These are phyloP conservation scores for Holocentrus rufus DNA, from an alignment of 2,797 vertebrate genomes.

Conservation along the genomic window DNA sequence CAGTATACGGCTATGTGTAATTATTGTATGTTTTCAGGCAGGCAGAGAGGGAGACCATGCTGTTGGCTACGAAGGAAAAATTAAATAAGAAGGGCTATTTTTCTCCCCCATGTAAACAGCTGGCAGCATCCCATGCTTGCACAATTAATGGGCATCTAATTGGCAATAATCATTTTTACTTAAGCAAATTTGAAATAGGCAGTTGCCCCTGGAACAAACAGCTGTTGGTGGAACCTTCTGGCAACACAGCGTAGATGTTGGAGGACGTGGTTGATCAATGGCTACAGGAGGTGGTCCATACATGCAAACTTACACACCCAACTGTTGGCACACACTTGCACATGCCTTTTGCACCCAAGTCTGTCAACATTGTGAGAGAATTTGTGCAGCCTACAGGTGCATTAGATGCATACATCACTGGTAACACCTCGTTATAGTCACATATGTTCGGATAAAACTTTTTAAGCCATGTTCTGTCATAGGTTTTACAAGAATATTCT, in stretches of 20 bases:
- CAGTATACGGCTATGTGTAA: constrained; percentile 33
- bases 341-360: constrained; percentile 20
- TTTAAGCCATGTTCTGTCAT: background rate
- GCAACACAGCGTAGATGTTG: constrained; percentile 83
- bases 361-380: background rate
- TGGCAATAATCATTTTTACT: constrained; percentile 98
- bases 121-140: constrained; percentile 94
- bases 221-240: constrained; percentile 91
- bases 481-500: background rate
- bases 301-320: constrained; percentile 38
- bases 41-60: constrained; percentile 50
- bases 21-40: constrained; percentile 47
- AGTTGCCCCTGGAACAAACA: constrained; percentile 93
- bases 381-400: constrained; percentile 10
- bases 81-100: constrained; percentile 89
- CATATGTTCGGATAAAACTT: constrained; percentile 4
- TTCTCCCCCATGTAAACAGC: constrained; percentile 95
- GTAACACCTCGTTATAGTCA: constrained; percentile 1
- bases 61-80: constrained; percentile 81
- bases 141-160: constrained; percentile 99
- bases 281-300: constrained; percentile 76
- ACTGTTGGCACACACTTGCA: constrained; percentile 33
- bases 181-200: constrained; percentile 90
- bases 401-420: background rate
- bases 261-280: constrained; percentile 83